phyloP scores from a whole-genome alignment of 2,797 vertebrate species.

The Ara ararauna region DNA sequence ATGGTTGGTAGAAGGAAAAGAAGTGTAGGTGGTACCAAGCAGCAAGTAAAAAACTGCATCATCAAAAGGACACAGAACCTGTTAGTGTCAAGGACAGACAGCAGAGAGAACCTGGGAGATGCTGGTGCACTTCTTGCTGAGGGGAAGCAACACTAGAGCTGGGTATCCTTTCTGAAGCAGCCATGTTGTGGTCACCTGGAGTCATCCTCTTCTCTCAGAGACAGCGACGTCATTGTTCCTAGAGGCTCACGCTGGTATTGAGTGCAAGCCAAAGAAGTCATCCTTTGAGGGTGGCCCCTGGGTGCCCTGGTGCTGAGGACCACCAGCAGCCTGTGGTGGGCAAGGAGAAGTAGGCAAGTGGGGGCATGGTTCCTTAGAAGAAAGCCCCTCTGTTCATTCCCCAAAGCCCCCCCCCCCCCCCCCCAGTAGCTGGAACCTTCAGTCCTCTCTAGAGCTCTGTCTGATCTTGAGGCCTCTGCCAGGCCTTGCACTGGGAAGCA shows the following conservation, averaged over 20 bases:
- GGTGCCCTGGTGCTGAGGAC: not conserved
- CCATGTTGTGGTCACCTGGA: not conserved
- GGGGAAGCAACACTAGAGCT: not conserved
- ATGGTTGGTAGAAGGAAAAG: not conserved
- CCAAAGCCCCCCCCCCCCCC: not conserved
- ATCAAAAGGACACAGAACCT: not conserved
- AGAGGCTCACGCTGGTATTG: not conserved
- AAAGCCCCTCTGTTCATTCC: not conserved
- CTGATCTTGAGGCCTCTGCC: not conserved
- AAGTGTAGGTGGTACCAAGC: not conserved
- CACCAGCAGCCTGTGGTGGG: not conserved
- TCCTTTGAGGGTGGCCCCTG: not conserved
- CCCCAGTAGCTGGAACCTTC: not conserved
- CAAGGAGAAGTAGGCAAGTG: not conserved
- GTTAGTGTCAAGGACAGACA: not conserved
- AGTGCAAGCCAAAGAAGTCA: not conserved
- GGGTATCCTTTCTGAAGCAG: not conserved
- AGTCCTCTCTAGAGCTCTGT: not conserved
- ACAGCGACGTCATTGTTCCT: not conserved
- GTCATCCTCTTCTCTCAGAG: not conserved
- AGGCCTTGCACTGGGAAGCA: not conserved
- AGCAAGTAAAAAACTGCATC: not conserved
- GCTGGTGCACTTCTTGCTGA: not conserved
- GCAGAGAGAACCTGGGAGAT: not conserved
- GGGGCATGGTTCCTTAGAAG: not conserved